Evolutionary conservation across 2,888 invertebrate genomes (phyloP).

Genomic region (Andricus curvator): DNA sequence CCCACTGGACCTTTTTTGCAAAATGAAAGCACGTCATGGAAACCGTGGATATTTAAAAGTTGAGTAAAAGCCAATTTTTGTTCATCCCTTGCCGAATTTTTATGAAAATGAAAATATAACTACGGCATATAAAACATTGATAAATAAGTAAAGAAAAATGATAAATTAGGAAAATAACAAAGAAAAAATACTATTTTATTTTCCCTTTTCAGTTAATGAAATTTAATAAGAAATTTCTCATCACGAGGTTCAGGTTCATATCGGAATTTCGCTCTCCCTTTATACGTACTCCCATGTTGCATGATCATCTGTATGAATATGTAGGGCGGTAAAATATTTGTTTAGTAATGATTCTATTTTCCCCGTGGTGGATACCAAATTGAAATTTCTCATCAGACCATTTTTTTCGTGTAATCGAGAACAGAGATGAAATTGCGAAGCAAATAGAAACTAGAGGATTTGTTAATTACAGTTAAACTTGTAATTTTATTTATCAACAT

Average conservation of each 20-base stretch:
- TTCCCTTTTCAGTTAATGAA: neutral
- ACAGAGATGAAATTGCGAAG: neutral
- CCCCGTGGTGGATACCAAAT: neutral
- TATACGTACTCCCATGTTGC: neutral
- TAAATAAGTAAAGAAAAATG: neutral
- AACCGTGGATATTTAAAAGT: neutral
- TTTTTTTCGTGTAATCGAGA: neutral
- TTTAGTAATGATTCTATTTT: neutral
- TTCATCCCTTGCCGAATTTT: neutral
- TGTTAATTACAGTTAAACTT: neutral
- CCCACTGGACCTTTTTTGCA: neutral
- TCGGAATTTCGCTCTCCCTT: neutral
- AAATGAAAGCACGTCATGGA: neutral
- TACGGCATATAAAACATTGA: neutral
- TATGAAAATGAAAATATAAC: neutral
- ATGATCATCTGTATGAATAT: constrained; percentile 8
- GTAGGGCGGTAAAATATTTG: neutral
- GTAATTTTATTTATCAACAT: neutral
- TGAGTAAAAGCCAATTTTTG: constrained; percentile 14
- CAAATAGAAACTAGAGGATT: neutral
- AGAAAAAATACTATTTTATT: neutral
- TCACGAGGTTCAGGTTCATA: neutral
- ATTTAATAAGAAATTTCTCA: neutral
- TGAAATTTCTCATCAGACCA: neutral
- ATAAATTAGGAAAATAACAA: too few relatives aligned